phyloP scores from a whole-genome alignment of 2,113 vertebrate species.

The Antechinus flavipes region DNA sequence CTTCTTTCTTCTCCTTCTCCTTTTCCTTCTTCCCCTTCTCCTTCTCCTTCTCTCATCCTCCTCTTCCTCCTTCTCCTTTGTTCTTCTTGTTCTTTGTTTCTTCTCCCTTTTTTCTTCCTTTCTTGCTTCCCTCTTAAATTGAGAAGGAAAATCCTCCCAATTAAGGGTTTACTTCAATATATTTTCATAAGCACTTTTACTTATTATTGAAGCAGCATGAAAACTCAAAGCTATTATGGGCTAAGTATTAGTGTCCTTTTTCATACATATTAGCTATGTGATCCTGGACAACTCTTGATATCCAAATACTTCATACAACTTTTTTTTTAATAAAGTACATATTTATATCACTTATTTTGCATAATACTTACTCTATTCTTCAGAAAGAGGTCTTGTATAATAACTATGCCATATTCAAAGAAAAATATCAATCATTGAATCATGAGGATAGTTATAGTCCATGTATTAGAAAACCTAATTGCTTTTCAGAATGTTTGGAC shows the following conservation, averaged over 20 bases:
- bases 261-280: neutral
- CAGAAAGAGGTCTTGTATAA: neutral
- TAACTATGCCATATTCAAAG: neutral
- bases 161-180: neutral
- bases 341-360: neutral
- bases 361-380: neutral
- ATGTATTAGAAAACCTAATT: neutral
- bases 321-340: neutral
- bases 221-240: neutral
- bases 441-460: neutral
- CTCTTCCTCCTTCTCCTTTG: too few relatives aligned
- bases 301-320: neutral
- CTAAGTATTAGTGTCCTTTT: neutral
- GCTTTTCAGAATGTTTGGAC: neutral
- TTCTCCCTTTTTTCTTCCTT: too few relatives aligned
- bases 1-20: too few relatives aligned
- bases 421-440: neutral
- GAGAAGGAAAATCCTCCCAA: neutral
- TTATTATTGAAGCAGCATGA: neutral
- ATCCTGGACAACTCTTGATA: neutral
- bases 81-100: too few relatives aligned
- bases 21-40: too few relatives aligned
- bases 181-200: neutral
- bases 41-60: too few relatives aligned
- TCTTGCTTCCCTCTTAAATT: neutral